phyloP scores from a whole-genome alignment of 30 jellyfish, hydroid and myxozoan genomes.

The Morbakka virulenta region DNA sequence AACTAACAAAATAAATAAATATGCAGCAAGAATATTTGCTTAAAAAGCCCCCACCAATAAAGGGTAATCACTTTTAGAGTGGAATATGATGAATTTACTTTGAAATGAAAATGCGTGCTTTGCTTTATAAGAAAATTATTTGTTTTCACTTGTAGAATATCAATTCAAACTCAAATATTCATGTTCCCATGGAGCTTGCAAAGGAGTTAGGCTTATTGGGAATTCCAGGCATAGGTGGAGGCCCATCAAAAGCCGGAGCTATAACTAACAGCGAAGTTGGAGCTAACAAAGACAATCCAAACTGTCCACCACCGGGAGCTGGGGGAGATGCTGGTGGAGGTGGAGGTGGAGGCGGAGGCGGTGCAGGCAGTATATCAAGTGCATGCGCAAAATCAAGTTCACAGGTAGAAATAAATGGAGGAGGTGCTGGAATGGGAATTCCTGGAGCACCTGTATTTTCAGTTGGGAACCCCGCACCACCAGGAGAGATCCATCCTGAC shows the following conservation, averaged over 20 bases:
- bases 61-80: too few species aligned
- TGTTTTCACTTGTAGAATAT: constrained; percentile 61
- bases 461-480: constrained; percentile 98
- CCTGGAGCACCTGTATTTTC: constrained; percentile 98
- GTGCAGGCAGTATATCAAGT: constrained; percentile 34
- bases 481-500: constrained; percentile 96
- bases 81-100: too few species aligned
- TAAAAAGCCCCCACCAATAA: too few species aligned
- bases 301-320: too few species aligned
- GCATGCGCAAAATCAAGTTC: constrained; percentile 73
- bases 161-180: constrained; percentile 95
- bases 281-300: too few species aligned
- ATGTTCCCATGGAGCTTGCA: constrained; percentile 97
- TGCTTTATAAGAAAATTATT: neutral
- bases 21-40: too few species aligned
- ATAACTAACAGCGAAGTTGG: constrained; percentile 46
- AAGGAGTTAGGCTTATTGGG: constrained; percentile 85
- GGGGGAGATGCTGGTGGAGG: constrained; percentile 75
- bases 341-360: constrained; percentile 69
- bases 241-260: constrained; percentile 51
- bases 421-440: constrained; percentile 78
- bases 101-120: too few species aligned
- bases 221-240: constrained; percentile 76
- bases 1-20: too few species aligned
- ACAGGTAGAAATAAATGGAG: constrained; percentile 83